Evolutionary conservation across 2,113 vertebrate genomes (phyloP), one percentile per base, ranked within the genome.

Genomic region (Anarrhichthys ocellatus): DNA sequence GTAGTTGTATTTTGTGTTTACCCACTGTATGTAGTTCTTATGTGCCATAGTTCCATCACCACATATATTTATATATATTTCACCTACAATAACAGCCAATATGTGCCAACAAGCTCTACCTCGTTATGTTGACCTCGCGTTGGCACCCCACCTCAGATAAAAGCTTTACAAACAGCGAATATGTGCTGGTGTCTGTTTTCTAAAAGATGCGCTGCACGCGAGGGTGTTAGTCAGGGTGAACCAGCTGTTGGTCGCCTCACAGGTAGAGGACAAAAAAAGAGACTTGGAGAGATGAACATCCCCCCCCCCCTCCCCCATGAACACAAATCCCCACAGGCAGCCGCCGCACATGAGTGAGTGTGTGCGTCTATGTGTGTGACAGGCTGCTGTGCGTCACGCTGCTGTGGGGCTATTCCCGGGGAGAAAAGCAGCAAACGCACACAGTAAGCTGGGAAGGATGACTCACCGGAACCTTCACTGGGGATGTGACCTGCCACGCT

Each of bases 391-490:
- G 75, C 13, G 15, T 83, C 80, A 87, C 38, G 80, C 84, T 76
- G 74, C 77, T 88, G 61, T 75, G 65, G 67, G 86, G 71, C 71
- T 62, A 44, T 65, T 80, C 82, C 78, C 15, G 20, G n/a, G 46
- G 74, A 48, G 67, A 75, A 65, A 5, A 34, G 50, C 59, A 81
- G 71, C 54, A 80, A 83, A 81, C 84, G 73, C 34, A 27, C 64
- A 72, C 34, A 81, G 76, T 61, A 3, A 46, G 27, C 56, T 15
- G 0, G 9, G 18, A 9, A 66, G 66, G 44, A 61, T 85, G 75
- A 87, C 20, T 91, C 88, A 90, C 70, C 3, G 1, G 85, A 69
- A 50, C 69, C 67, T 80, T 64, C 72, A n/a, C 64, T 48, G 65
- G 59, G 68, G 50, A 67, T 83, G 68, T 68, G 32, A 59, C 59